Conservation (phyloP, 2,113 vertebrate genomes). For the Candoia aspera region DNA sequence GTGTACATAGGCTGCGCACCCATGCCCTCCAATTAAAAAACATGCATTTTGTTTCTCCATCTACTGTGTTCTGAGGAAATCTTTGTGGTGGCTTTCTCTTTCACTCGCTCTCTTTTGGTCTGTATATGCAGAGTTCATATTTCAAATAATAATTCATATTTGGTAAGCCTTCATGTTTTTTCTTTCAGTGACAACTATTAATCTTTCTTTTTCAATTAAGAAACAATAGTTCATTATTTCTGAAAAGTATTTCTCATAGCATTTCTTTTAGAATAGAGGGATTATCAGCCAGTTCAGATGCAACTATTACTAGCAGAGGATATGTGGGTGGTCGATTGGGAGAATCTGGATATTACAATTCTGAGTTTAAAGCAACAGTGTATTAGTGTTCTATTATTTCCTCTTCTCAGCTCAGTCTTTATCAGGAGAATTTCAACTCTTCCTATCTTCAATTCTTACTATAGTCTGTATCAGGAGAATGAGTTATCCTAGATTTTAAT, state of each 20-base stretch:
- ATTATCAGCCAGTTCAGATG: conserved; percentile 30
- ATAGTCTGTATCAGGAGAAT: conserved; percentile 16
- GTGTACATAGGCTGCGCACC: neutral
- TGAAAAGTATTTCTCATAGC: conserved; percentile 8
- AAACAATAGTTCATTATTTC: neutral
- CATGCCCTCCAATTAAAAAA: neutral
- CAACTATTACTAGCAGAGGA: conserved; percentile 17
- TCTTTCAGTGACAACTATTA: neutral
- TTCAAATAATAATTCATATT: conserved; percentile 17
- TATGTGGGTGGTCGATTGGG: neutral
- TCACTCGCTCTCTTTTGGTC: neutral
- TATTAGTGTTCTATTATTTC: conserved; percentile 36
- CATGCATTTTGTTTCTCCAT: neutral
- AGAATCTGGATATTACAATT: conserved; percentile 11
- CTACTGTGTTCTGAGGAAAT: neutral
- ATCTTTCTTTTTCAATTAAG: neutral
- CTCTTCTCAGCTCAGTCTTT: conserved; percentile 29
- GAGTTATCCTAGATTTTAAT: conserved; percentile 49
- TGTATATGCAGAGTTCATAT: neutral
- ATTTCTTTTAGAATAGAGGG: conserved; percentile 6
- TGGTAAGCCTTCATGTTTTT: neutral
- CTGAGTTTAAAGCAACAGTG: conserved; percentile 23
- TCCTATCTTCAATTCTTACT: conserved; percentile 39
- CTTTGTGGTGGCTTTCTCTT: neutral
- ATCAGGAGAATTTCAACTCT: conserved; percentile 31